Percentiles rank a stretch among this genome's conserved stretches.
Evolutionary conservation across 2,888 invertebrate species (phyloP).

Genomic region (Tortricodes alternella): DNA sequence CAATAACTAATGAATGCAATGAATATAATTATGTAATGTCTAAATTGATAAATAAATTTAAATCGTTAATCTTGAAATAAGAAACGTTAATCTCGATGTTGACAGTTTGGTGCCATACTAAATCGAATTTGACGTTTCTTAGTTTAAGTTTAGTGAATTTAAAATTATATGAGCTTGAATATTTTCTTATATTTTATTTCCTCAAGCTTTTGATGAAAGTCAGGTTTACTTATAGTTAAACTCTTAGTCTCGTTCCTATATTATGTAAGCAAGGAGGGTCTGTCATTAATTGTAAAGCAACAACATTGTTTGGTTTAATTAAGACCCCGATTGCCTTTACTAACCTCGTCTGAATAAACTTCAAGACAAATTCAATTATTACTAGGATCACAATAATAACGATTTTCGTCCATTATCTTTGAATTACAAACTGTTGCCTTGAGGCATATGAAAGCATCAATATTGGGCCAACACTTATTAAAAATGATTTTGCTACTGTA

Average conservation of each 20-base stretch:
- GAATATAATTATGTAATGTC: too few relatives aligned
- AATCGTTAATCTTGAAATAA: too few relatives aligned
- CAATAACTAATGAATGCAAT: too few relatives aligned
- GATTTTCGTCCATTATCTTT: slow-evolving; percentile 74
- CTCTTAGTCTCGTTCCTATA: slow-evolving; percentile 1
- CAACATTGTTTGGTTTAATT: slow-evolving; percentile 77
- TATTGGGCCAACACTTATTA: not conserved
- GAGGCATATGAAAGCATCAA: slow-evolving; percentile 32
- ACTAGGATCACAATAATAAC: slow-evolving; percentile 72
- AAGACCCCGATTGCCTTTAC: slow-evolving; percentile 68
- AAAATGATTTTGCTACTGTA: not conserved
- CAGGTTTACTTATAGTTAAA: not conserved
- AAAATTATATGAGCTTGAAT: too few relatives aligned
- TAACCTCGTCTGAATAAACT: slow-evolving; percentile 76
- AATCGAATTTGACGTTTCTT: too few relatives aligned
- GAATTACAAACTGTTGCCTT: slow-evolving; percentile 53
- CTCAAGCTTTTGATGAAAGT: too few relatives aligned
- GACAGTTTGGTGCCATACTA: too few relatives aligned
- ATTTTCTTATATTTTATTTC: too few relatives aligned
- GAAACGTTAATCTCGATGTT: too few relatives aligned
- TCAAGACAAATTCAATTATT: slow-evolving; percentile 73
- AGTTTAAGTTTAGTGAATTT: too few relatives aligned
- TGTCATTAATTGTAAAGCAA: slow-evolving; percentile 66
- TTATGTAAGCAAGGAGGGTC: slow-evolving; percentile 41
- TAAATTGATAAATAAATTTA: too few relatives aligned